Evolutionary conservation across 92 coral and sea anemone genomes (phyloP).

Genomic region (Pocillopora meandrina): DNA sequence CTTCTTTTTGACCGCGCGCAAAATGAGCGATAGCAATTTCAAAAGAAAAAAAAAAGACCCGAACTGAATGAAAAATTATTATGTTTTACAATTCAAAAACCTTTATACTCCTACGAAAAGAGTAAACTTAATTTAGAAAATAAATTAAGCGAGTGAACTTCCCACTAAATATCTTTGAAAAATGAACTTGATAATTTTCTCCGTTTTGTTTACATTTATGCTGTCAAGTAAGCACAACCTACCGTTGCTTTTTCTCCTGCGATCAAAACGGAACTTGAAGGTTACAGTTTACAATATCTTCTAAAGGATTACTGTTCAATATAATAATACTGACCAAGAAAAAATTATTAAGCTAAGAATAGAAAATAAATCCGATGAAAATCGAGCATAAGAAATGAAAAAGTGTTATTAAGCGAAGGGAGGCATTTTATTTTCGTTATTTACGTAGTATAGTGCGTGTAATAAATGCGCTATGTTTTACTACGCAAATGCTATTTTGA

Average conservation of each 20-base stretch:
- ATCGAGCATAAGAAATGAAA: too few relatives aligned
- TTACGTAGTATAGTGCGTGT: too few relatives aligned
- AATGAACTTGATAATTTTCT: background rate
- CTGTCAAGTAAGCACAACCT: background rate
- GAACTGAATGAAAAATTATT: background rate
- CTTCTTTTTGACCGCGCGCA: slow-evolving; percentile 35
- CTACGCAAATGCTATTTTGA: too few relatives aligned
- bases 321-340: too few relatives aligned
- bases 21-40: slow-evolving; percentile 1
- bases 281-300: background rate
- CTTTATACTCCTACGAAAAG: background rate
- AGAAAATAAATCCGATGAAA: too few relatives aligned
- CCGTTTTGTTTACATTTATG: slow-evolving; percentile 31
- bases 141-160: background rate
- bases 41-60: background rate
- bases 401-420: too few relatives aligned
- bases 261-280: slow-evolving; percentile 4
- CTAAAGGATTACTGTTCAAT: background rate
- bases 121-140: background rate
- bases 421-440: too few relatives aligned
- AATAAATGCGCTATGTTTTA: too few relatives aligned
- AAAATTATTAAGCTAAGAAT: too few relatives aligned
- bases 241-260: slow-evolving; percentile 9
- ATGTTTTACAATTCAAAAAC: background rate
- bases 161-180: slow-evolving; percentile 1